phyloP scores from a whole-genome alignment of 2,888 invertebrate species.

The Zaprionus bogoriensis region DNA sequence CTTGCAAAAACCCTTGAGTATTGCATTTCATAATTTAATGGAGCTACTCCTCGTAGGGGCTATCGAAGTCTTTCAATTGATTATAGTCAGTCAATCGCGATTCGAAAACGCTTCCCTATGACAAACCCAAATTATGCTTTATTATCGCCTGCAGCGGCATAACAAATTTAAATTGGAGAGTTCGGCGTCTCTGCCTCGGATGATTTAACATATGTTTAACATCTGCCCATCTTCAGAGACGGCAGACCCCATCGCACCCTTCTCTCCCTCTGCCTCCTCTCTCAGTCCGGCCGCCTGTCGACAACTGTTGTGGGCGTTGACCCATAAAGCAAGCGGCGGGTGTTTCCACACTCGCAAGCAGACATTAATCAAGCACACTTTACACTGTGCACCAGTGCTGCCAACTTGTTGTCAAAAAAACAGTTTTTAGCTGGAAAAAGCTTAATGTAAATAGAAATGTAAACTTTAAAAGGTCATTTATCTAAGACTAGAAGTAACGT shows the following conservation, averaged over 20 bases:
- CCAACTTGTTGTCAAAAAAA: too few relatives aligned
- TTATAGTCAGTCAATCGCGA: slow-evolving; percentile 1
- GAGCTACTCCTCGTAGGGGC: too few relatives aligned
- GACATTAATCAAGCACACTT: neutral
- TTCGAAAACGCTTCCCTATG: slow-evolving; percentile 8
- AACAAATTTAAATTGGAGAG: neutral
- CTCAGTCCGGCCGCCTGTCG: too few relatives aligned
- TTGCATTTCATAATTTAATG: too few relatives aligned
- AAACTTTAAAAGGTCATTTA: too few relatives aligned
- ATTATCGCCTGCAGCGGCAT: neutral
- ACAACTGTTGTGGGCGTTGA: slow-evolving; percentile 30
- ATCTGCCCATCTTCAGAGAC: slow-evolving; percentile 9
- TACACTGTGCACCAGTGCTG: neutral
- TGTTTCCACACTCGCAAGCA: neutral
- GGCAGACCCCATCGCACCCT: neutral
- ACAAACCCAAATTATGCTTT: neutral
- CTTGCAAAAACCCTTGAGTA: too few relatives aligned
- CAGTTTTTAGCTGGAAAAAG: too few relatives aligned
- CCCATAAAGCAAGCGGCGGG: slow-evolving; percentile 11
- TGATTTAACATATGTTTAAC: slow-evolving; percentile 30
- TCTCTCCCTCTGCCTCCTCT: too few relatives aligned
- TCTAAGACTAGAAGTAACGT: too few relatives aligned
- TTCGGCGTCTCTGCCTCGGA: neutral
- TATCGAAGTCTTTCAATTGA: too few relatives aligned
- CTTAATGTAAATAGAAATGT: too few relatives aligned